Percentiles rank a stretch among this genome's conserved stretches.
These are phyloP conservation scores for Capreolus pygargus DNA, from an alignment of 2,113 vertebrate genomes.

Conservation along the genomic window DNA sequence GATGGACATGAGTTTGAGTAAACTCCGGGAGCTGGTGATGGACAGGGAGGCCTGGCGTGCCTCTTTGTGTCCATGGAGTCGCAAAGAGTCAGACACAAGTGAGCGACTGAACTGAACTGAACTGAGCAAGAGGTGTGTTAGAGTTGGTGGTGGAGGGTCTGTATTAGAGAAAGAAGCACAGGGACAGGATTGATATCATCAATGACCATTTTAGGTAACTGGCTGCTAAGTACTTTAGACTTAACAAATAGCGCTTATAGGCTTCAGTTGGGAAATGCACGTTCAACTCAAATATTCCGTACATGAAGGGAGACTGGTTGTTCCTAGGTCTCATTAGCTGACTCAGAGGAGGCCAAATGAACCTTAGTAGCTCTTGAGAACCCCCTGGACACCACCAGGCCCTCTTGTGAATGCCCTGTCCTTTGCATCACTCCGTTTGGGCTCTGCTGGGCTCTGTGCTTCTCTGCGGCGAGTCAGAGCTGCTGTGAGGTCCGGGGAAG, in stretches of 20 bases:
- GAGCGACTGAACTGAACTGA: background rate
- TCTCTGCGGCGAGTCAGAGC: background rate
- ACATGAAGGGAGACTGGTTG: background rate
- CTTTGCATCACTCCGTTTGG: fast-evolving
- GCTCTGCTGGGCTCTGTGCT: fast-evolving
- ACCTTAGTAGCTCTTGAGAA: background rate
- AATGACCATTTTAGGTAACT: background rate
- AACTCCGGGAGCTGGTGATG: background rate
- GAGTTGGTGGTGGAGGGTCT: background rate
- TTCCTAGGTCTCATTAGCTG: background rate
- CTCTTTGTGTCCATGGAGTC: fast-evolving
- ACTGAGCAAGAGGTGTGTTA: background rate
- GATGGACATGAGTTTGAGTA: background rate
- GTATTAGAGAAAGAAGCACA: background rate
- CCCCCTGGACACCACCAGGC: too few species aligned
- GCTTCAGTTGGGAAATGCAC: background rate
- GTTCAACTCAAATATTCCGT: background rate
- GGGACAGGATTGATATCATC: background rate
- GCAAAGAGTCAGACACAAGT: background rate
- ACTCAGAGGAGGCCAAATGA: background rate
- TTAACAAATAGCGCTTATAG: background rate
- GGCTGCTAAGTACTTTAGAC: background rate
- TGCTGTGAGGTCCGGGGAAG: background rate
- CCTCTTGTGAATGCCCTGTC: too few species aligned
- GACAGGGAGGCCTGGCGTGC: background rate